Evolutionary conservation across 2,797 vertebrate species (phyloP).

Genomic region (Cossypha polioptera): DNA sequence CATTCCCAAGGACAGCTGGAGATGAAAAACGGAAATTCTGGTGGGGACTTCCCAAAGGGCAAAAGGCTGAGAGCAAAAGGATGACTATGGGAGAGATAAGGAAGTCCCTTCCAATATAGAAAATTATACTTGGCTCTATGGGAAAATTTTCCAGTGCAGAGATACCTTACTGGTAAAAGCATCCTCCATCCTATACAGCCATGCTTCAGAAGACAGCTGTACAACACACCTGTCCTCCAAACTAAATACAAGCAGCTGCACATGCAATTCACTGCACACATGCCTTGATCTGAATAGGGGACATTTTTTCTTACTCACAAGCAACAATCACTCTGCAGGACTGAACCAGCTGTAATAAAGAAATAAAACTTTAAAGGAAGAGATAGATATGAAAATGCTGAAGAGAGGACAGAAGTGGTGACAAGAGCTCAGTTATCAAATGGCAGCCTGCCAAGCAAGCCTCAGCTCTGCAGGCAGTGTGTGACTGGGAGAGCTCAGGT

Average conservation of each 20-base stretch:
- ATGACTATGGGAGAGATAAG: not conserved
- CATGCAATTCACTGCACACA: not conserved
- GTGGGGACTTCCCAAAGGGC: not conserved
- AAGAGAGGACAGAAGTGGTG: not conserved
- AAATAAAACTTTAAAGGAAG: not conserved
- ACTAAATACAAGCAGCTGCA: not conserved
- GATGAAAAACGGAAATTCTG: not conserved
- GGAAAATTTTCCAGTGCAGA: not conserved
- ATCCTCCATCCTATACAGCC: not conserved
- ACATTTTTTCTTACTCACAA: not conserved
- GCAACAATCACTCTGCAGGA: not conserved
- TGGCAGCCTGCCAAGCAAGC: not conserved
- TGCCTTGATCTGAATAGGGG: not conserved
- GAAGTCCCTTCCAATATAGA: not conserved
- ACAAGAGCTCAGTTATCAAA: not conserved
- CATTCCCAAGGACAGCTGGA: not conserved
- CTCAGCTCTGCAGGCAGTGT: not conserved
- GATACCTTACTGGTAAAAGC: not conserved
- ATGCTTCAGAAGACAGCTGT: not conserved
- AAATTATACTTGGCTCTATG: not conserved
- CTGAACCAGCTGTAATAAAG: not conserved
- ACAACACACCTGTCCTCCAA: not conserved
- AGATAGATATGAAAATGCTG: not conserved
- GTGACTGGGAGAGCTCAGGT: not conserved
- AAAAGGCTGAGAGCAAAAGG: not conserved